Percentiles rank a stretch among this genome's conserved stretches.
Evolutionary conservation across 2,113 vertebrate species (phyloP).

Genomic region (Rhynchomys soricoides): DNA sequence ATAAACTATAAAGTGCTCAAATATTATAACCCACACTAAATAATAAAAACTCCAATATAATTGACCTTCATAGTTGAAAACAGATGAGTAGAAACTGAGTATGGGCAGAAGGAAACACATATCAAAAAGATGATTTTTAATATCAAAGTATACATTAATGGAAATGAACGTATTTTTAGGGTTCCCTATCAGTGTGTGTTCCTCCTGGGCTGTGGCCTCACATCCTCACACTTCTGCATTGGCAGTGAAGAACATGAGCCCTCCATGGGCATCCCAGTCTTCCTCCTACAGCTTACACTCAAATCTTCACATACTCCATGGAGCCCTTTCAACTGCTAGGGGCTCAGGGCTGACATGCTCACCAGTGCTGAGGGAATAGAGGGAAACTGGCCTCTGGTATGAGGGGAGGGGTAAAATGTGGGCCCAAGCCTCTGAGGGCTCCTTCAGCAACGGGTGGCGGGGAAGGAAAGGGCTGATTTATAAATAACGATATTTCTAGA

Average conservation of each 20-base stretch:
- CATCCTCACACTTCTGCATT: neutral
- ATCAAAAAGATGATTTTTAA: constrained; percentile 13
- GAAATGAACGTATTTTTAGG: neutral
- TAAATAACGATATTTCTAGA: constrained; percentile 78
- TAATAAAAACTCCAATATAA: constrained; percentile 15
- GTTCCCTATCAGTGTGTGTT: neutral
- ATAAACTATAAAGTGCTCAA: neutral
- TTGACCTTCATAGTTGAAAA: constrained; percentile 23
- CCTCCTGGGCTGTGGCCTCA: neutral
- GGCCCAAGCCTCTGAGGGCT: constrained; percentile 39
- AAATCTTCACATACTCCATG: neutral
- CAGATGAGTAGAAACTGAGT: neutral
- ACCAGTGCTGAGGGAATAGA: neutral
- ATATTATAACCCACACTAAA: neutral
- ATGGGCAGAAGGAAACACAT: constrained; percentile 34
- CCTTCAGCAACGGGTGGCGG: constrained; percentile 39
- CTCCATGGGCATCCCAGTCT: neutral
- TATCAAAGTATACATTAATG: neutral
- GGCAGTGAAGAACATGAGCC: neutral
- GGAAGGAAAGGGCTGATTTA: constrained; percentile 68
- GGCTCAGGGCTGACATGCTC: neutral
- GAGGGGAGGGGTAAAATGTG: neutral
- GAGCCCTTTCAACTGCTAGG: neutral
- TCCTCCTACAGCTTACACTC: neutral
- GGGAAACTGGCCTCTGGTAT: neutral